These are phyloP conservation scores for Pteronotus mesoamericanus DNA, from an alignment of 2,797 vertebrate genomes.

Conservation along the genomic window DNA sequence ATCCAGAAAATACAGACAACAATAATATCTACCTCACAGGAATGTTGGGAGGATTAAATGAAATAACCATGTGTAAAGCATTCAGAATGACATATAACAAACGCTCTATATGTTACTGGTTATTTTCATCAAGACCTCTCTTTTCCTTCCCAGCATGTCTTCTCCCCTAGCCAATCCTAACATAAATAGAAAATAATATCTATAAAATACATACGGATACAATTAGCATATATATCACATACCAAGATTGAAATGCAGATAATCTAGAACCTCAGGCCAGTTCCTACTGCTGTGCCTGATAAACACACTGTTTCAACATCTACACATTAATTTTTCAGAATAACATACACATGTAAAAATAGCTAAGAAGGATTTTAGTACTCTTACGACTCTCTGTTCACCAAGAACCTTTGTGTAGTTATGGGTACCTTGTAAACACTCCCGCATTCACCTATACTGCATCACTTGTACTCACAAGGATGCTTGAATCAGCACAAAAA, in stretches of 20 bases:
- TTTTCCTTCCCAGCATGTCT: neutral
- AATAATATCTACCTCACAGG: neutral
- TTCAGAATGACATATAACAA: neutral
- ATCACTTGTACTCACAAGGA: neutral
- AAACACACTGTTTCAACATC: neutral
- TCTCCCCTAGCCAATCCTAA: neutral
- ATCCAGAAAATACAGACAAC: neutral
- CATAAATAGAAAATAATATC: conserved; percentile 1
- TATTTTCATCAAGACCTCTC: neutral
- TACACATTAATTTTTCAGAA: neutral
- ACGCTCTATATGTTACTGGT: neutral
- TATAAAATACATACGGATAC: neutral
- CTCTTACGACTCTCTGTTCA: neutral
- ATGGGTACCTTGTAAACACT: neutral
- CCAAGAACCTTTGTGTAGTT: neutral
- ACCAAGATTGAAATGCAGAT: neutral
- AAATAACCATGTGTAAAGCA: neutral
- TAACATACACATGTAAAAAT: neutral
- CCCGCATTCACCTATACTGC: neutral
- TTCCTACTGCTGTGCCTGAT: neutral
- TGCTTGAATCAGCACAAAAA: neutral
- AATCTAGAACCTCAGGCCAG: neutral
- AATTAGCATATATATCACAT: neutral
- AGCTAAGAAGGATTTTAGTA: neutral
- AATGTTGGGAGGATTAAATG: neutral